A percentile compares a stretch with the other conserved stretches of the same genome.
Evolutionary conservation across 2,113 vertebrate genomes (phyloP).

Genomic region (Pelobates fuscus): DNA sequence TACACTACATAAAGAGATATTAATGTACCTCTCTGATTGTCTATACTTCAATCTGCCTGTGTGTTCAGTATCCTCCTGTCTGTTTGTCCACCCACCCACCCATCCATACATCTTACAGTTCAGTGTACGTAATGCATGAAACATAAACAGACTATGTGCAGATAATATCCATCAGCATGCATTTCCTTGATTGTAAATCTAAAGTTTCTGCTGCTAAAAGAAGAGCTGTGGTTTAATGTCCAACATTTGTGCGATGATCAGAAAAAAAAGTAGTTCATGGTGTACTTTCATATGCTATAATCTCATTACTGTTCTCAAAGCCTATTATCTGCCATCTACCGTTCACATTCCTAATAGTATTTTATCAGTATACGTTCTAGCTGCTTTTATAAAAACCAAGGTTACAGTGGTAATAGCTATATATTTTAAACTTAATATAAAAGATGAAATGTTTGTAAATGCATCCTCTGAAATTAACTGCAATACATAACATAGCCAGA

Average conservation of each 20-base stretch:
- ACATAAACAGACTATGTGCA: too few species aligned
- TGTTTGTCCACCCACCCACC: too few species aligned
- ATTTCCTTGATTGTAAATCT: background rate
- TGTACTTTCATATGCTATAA: conserved; percentile 39
- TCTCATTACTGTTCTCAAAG: conserved; percentile 35
- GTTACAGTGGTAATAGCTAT: conserved; percentile 12
- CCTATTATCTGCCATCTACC: conserved; percentile 45
- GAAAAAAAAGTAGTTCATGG: conserved; percentile 30
- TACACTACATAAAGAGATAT: too few species aligned
- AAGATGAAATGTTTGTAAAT: too few species aligned
- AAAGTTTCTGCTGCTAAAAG: background rate
- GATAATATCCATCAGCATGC: background rate
- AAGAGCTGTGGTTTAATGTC: conserved; percentile 12
- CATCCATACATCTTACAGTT: too few species aligned
- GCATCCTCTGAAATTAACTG: too few species aligned
- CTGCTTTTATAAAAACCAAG: conserved; percentile 8
- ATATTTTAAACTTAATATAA: background rate
- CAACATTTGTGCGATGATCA: conserved; percentile 34
- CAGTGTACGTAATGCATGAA: too few species aligned
- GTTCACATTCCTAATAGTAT: conserved; percentile 40
- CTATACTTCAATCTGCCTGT: too few species aligned
- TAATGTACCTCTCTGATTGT: too few species aligned
- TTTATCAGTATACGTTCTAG: conserved; percentile 23
- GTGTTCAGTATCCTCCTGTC: too few species aligned
- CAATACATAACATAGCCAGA: too few species aligned